These are phyloP conservation scores for Monochamus alternatus DNA, from an alignment of 2,888 invertebrate genomes.

Conservation along the genomic window DNA sequence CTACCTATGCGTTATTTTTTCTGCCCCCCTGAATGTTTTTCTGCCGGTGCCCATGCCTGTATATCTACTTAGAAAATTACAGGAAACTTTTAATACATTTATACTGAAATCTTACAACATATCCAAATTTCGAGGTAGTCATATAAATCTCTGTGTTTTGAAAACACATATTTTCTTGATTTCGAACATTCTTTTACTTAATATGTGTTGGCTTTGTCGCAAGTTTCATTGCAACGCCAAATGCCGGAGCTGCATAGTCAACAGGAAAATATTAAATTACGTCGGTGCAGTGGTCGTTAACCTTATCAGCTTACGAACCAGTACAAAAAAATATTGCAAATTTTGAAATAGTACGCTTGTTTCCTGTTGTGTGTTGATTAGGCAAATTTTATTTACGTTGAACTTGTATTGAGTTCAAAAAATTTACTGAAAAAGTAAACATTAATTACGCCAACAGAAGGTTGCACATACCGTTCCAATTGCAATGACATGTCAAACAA, in stretches of 20 bases:
- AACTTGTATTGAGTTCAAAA: slow-evolving; percentile 6
- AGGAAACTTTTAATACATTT: no score
- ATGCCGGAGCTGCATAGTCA: neutral
- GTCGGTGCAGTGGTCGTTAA: neutral
- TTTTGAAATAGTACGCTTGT: slow-evolving; percentile 2
- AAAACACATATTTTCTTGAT: no score
- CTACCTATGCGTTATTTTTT: no score
- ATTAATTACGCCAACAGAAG: neutral
- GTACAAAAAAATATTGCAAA: slow-evolving; percentile 1
- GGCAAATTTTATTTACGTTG: neutral
- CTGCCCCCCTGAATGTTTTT: no score
- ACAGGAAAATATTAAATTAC: neutral
- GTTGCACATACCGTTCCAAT: neutral
- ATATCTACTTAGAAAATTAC: no score
- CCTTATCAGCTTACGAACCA: slow-evolving; percentile 3
- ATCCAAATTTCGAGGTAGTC: no score
- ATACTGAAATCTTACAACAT: no score
- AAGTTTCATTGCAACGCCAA: neutral
- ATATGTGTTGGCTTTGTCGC: neutral
- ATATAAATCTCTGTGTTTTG: no score
- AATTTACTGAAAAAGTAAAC: neutral
- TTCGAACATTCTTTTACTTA: no score
- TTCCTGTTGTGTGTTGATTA: slow-evolving; percentile 2
- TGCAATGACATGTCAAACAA: neutral
- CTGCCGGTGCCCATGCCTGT: no score